Percentiles rank a stretch among this genome's conserved stretches.
Conservation (phyloP, 1,140 invertebrate species). For the Lepidotrigona ventralis region DNA sequence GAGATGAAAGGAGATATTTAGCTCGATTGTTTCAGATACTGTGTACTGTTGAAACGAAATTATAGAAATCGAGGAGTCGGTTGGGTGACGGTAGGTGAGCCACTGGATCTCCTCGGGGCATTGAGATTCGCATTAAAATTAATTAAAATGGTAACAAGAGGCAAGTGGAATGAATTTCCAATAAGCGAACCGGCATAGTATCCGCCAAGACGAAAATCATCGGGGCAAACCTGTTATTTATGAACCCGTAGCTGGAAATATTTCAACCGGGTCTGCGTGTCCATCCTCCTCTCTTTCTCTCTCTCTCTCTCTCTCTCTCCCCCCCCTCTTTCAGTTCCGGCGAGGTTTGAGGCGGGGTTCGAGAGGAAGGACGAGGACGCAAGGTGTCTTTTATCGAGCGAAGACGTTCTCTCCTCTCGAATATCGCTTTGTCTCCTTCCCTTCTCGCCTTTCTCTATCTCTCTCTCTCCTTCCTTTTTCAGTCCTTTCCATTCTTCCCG, state of each 20-base stretch:
- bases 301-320: neutral
- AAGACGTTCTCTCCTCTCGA: slow-evolving; percentile 25
- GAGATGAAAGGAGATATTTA: too few relatives aligned
- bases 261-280: slow-evolving; percentile 12
- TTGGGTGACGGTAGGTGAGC: too few relatives aligned
- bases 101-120: too few relatives aligned
- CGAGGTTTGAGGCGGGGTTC: neutral
- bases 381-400: slow-evolving; percentile 48
- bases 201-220: slow-evolving; percentile 29
- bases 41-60: too few relatives aligned
- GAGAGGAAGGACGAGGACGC: neutral
- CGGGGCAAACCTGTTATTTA: slow-evolving; percentile 33
- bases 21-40: too few relatives aligned
- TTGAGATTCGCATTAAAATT: neutral
- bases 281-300: neutral
- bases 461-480: slow-evolving; percentile 1
- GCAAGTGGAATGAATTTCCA: slow-evolving; percentile 3
- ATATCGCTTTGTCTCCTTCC: neutral
- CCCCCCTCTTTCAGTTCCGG: neutral
- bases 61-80: too few relatives aligned
- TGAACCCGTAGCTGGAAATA: slow-evolving; percentile 30
- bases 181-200: neutral
- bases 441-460: neutral
- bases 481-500: neutral
- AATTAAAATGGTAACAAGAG: neutral